A percentile compares a stretch with the other conserved stretches of the same genome.
Evolutionary conservation across 2,797 vertebrate species (phyloP).

Genomic region (Myripristis jacobus): DNA sequence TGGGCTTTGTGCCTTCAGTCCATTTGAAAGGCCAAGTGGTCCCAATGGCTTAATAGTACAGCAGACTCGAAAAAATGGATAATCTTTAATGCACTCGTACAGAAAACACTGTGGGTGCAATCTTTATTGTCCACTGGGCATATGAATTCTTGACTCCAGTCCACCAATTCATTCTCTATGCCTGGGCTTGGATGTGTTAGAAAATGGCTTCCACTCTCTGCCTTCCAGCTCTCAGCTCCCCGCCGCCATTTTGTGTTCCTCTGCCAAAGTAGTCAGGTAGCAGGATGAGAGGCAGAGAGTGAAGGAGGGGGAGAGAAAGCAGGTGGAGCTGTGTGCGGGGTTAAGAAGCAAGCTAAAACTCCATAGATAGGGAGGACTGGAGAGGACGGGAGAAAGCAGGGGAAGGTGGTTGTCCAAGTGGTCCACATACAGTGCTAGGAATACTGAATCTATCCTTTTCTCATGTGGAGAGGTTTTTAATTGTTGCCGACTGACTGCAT

Average conservation of each 20-base stretch:
- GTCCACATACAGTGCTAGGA: slow-evolving; percentile 65
- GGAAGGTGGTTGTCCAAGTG: slow-evolving; percentile 41
- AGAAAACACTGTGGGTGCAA: slow-evolving; percentile 44
- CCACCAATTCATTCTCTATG: slow-evolving; percentile 17
- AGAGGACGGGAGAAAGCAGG: slow-evolving; percentile 48
- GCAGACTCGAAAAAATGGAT: slow-evolving; percentile 35
- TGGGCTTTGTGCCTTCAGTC: slow-evolving; percentile 44
- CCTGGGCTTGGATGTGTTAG: slow-evolving; percentile 62
- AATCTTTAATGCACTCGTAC: slow-evolving; percentile 24
- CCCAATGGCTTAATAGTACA: slow-evolving; percentile 49
- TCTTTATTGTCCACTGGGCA: slow-evolving; percentile 44
- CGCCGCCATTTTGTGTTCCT: slow-evolving; percentile 78
- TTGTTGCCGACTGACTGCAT: slow-evolving; percentile 80
- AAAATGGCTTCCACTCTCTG: slow-evolving; percentile 81
- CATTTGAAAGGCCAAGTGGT: slow-evolving; percentile 55
- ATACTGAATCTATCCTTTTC: slow-evolving; percentile 69
- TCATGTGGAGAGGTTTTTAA: slow-evolving; percentile 66
- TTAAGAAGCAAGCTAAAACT: slow-evolving; percentile 45
- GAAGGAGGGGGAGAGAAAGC: slow-evolving; percentile 61
- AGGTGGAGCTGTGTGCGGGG: slow-evolving; percentile 67
- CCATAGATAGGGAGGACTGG: slow-evolving; percentile 49
- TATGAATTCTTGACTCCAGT: slow-evolving; percentile 36
- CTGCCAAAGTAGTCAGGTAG: slow-evolving; percentile 81
- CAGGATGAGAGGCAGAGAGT: slow-evolving; percentile 68
- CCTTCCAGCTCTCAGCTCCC: slow-evolving; percentile 70